phyloP scores from a whole-genome alignment of 2,797 vertebrate genomes.

The Salarias fasciatus region DNA sequence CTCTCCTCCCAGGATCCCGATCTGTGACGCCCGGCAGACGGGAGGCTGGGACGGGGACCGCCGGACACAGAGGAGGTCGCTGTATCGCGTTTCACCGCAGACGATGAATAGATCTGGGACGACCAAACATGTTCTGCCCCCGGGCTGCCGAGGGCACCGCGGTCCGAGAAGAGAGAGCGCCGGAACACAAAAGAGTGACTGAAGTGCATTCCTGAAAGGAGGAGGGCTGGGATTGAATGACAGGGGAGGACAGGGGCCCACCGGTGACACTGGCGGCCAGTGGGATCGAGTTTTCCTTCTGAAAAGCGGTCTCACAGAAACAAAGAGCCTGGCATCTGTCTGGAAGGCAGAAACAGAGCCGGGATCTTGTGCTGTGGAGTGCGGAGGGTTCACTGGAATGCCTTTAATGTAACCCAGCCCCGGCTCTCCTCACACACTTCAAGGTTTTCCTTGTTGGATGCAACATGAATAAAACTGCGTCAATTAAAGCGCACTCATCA shows the following conservation, averaged over 20 bases:
- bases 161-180: slow-evolving; percentile 63
- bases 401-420: slow-evolving; percentile 75
- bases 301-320: slow-evolving; percentile 72
- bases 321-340: slow-evolving; percentile 82
- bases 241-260: slow-evolving; percentile 68
- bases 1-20: slow-evolving; percentile 35
- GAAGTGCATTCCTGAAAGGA: slow-evolving; percentile 81
- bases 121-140: slow-evolving; percentile 58
- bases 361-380: slow-evolving; percentile 56
- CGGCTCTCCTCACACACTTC: slow-evolving; percentile 66
- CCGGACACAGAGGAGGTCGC: slow-evolving; percentile 74
- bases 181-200: slow-evolving; percentile 67
- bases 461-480: slow-evolving; percentile 67
- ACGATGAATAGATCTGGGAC: slow-evolving; percentile 73
- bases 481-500: slow-evolving; percentile 59
- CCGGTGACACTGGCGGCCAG: slow-evolving; percentile 78
- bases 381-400: slow-evolving; percentile 72
- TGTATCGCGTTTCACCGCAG: slow-evolving; percentile 70
- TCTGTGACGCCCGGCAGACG: slow-evolving; percentile 66
- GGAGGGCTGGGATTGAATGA: slow-evolving; percentile 80
- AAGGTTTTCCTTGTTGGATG: slow-evolving; percentile 57
- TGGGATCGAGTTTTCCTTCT: slow-evolving; percentile 73
- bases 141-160: slow-evolving; percentile 71
- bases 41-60: slow-evolving; percentile 62
- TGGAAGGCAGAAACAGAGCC: slow-evolving; percentile 68